Conservation (phyloP, 2,797 vertebrate species). For the Thaleichthys pacificus region DNA sequence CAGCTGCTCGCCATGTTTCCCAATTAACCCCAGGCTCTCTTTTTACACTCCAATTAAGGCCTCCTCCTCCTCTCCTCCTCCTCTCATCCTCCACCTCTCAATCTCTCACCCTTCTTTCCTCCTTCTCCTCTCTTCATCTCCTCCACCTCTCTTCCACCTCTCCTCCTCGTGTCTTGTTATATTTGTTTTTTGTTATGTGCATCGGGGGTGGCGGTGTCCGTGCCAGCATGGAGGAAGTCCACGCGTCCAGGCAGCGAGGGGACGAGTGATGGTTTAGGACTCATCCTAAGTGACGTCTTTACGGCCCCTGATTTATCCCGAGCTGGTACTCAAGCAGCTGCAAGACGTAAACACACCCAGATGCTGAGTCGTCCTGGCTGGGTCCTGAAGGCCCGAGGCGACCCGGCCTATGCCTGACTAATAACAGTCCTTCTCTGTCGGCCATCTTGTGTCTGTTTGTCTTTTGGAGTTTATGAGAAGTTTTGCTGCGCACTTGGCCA, state of each 20-base stretch:
- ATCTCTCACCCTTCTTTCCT: not conserved
- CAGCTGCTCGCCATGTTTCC: constrained; percentile 75
- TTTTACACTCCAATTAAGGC: constrained; percentile 70
- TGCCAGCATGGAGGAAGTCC: too few relatives aligned
- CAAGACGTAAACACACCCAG: constrained; percentile 66
- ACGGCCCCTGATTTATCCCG: constrained; percentile 63
- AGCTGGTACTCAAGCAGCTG: constrained; percentile 64
- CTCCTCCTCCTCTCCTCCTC: constrained; percentile 45
- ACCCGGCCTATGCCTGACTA: constrained; percentile 39
- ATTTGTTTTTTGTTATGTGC: not conserved
- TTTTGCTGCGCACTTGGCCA: constrained; percentile 32
- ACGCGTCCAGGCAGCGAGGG: too few relatives aligned
- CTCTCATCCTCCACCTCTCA: not conserved
- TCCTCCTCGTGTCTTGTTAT: too few relatives aligned
- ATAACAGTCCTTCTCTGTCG: constrained; percentile 56
- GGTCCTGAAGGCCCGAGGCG: constrained; percentile 33
- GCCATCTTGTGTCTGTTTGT: constrained; percentile 60
- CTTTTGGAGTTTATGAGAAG: constrained; percentile 58
- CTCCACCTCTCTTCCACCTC: not conserved
- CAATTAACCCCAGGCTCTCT: constrained; percentile 74
- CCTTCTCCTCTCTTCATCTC: not conserved
- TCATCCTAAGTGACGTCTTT: constrained; percentile 58
- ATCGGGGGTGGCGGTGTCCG: too few relatives aligned
- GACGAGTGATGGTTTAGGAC: constrained; percentile 62
- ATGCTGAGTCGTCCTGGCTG: constrained; percentile 61